A percentile compares a stretch with the other conserved stretches of the same genome.
These are phyloP conservation scores for Vidua macroura DNA, from an alignment of 2,113 vertebrate species.

Conservation along the genomic window DNA sequence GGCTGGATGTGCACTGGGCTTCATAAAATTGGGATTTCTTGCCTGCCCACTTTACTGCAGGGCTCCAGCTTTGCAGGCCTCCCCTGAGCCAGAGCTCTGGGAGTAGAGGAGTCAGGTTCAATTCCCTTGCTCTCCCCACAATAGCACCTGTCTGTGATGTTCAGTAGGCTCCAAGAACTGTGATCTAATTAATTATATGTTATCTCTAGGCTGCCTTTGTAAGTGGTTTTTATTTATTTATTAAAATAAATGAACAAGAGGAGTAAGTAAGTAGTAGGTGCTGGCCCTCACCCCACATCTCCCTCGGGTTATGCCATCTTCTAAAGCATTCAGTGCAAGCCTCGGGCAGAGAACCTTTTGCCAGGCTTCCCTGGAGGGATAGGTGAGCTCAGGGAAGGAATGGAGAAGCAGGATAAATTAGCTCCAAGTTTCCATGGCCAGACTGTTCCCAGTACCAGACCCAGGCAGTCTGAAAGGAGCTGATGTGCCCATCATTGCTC, in stretches of 20 bases:
- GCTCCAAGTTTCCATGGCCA: not conserved
- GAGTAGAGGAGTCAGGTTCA: not conserved
- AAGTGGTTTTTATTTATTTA: not conserved
- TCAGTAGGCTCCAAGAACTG: not conserved
- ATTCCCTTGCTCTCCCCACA: not conserved
- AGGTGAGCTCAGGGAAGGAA: not conserved
- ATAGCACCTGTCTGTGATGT: not conserved
- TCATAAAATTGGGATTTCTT: not conserved
- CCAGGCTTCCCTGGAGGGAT: not conserved
- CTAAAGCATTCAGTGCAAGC: not conserved
- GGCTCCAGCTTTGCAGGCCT: not conserved
- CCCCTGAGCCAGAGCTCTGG: not conserved
- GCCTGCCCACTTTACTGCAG: not conserved
- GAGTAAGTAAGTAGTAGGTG: not conserved
- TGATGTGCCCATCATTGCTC: accelerated
- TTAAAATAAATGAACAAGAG: not conserved
- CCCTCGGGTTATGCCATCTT: not conserved
- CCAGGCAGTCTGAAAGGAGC: not conserved
- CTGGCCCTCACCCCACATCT: not conserved
- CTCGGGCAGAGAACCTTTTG: not conserved
- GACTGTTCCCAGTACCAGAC: not conserved
- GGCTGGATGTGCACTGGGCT: not conserved
- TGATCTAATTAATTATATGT: not conserved
- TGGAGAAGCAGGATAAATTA: not conserved
- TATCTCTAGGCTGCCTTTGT: not conserved